These are phyloP conservation scores for Noctuana brunneofusca DNA, from an alignment of 2,888 invertebrate genomes.

Conservation along the genomic window DNA sequence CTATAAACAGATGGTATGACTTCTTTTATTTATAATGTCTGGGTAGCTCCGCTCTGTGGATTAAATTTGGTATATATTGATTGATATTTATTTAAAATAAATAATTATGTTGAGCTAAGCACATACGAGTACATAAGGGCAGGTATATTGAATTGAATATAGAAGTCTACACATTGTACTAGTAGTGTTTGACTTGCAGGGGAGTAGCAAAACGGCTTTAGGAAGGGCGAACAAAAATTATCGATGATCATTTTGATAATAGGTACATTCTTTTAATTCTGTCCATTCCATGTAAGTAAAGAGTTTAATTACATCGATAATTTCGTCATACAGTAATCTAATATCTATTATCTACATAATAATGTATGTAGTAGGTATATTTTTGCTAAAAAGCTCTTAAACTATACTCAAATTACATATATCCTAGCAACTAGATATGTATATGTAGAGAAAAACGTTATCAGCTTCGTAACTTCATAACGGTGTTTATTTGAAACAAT, in stretches of 20 bases:
- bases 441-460: background rate
- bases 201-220: slow-evolving; percentile 25
- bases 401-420: slow-evolving; percentile 6
- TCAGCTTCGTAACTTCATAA: background rate
- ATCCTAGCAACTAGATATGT: slow-evolving; percentile 18
- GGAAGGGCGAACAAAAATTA: slow-evolving; percentile 37
- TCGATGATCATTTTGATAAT: slow-evolving; percentile 35
- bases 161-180: slow-evolving; percentile 30
- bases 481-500: slow-evolving; percentile 1
- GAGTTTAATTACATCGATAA: slow-evolving; percentile 40
- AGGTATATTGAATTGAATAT: slow-evolving; percentile 1
- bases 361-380: slow-evolving; percentile 32
- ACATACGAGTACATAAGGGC: slow-evolving; percentile 5
- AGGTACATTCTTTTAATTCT: too few relatives aligned
- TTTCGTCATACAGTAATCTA: slow-evolving; percentile 35
- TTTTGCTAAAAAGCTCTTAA: slow-evolving; percentile 38
- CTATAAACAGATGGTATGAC: slow-evolving; percentile 39
- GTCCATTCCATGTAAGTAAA: too few relatives aligned
- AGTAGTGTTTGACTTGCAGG: slow-evolving; percentile 26
- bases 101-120: slow-evolving; percentile 25
- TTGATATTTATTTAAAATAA: background rate
- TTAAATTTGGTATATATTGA: background rate
- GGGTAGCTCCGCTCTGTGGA: background rate
- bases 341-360: slow-evolving; percentile 17
- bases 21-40: slow-evolving; percentile 1